These are phyloP conservation scores for Odobenus rosmarus DNA, from an alignment of 2,113 vertebrate species.

Conservation along the genomic window DNA sequence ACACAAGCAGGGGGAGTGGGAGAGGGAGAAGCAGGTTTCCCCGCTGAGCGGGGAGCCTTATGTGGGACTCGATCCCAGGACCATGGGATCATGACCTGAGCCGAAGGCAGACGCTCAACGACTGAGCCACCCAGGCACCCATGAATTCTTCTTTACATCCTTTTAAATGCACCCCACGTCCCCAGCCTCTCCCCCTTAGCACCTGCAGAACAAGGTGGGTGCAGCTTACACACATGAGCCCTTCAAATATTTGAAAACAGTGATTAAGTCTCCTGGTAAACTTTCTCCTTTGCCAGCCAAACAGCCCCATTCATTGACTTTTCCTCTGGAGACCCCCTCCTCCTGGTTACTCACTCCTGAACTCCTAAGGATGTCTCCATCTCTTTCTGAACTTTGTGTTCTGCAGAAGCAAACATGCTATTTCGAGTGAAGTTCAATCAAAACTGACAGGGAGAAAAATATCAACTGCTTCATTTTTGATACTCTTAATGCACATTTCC, in stretches of 20 bases:
- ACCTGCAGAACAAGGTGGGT: neutral
- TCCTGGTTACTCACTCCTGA: neutral
- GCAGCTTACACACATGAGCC: neutral
- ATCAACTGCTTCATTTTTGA: neutral
- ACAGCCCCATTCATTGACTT: neutral
- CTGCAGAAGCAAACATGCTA: neutral
- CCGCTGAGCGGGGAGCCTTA: too few species aligned
- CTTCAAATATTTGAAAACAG: neutral
- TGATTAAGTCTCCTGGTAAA: neutral
- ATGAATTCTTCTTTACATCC: neutral
- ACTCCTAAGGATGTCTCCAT: neutral
- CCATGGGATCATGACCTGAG: too few species aligned
- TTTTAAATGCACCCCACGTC: neutral
- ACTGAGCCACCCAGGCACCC: too few species aligned
- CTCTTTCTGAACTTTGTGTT: neutral
- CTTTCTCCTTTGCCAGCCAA: neutral
- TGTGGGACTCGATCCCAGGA: too few species aligned
- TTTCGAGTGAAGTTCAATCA: neutral
- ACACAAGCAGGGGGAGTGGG: too few species aligned
- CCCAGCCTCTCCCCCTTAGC: neutral
- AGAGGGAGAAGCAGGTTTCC: too few species aligned
- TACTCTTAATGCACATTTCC: neutral
- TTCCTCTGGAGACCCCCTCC: neutral
- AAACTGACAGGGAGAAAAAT: neutral
- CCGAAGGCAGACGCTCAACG: too few species aligned